A percentile compares a stretch with the other conserved stretches of the same genome.
phyloP scores from a whole-genome alignment of 1,140 invertebrate genomes.

The roundworm (Caenorhabditis elegans) region WBcel235 BX284603.4:9549001-9549500 shows the following conservation, averaged over 20 bases:
- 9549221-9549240: conserved; percentile 17
- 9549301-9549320: conserved; percentile 44
- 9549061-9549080: no score
- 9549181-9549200: conserved; percentile 63
- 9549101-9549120: no score
- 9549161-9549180: conserved; percentile 61
- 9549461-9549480: conserved; percentile 28
- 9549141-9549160: background rate
- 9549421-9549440: conserved; percentile 51
- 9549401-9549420: conserved; percentile 43
- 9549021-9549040: no score
- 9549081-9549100: no score
- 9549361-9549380: no score
- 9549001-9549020: no score
- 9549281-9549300: conserved; percentile 1
- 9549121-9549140: no score
- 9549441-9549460: conserved; percentile 58
- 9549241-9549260: background rate
- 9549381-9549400: no score
- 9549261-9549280: conserved; percentile 32
- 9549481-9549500: conserved; percentile 59
- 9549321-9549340: background rate
- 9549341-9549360: background rate
- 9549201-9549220: conserved; percentile 55
- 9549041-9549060: no score